Base-by-base conservation (phyloP, 2,797 vertebrate species). In the Epinephelus awoara region DNA sequence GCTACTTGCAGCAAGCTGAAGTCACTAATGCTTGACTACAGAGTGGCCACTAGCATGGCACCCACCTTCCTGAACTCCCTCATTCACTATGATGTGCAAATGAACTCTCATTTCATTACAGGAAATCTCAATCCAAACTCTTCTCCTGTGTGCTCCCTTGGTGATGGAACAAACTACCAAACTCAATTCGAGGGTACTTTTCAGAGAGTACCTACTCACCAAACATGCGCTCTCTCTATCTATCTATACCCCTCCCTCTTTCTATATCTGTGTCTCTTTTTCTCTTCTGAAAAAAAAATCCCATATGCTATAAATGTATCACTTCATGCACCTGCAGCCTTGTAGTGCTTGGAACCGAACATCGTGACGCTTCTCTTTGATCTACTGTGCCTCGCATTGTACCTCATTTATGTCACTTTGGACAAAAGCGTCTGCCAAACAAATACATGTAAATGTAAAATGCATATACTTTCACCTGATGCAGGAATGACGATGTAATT, bases 51-150 rank as follows among this genome's bases (percentile, higher is more conserved):
- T 25, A 13, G 34, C 38, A 44, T 3, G 13, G 15, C 4, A 51
- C 6, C 18, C 15, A 50, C n/a, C 8, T 0, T 11, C 23, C 49
- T 50, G 12, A 56, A 51, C 52, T 14, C 10, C 65, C 2, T 62
- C 34, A 44, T 29, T 65, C 14, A 68, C 17, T 1, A 21, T 2
- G 0, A 19, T 46, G 38, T 62, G 5, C 19, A 66, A 25, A 72
- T 40, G 19, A 50, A 14, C 7, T 25, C 46, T 67, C 50, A 67
- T 51, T 66, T 65, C 2, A 14, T 27, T 49, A 19, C 4, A 49
- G 56, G 17, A 51, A 65, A 38, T 67, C 57, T 50, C 9, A 56
- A 55, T n/a, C 14, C n/a, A 42, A 44, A 34, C 44, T 67, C 29
- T 2, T 3, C 19, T 56, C 10, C 6, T 34, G 19, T 59, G 23